phyloP scores from a whole-genome alignment of 2,797 vertebrate species.

The Manis crassicaudata region DNA sequence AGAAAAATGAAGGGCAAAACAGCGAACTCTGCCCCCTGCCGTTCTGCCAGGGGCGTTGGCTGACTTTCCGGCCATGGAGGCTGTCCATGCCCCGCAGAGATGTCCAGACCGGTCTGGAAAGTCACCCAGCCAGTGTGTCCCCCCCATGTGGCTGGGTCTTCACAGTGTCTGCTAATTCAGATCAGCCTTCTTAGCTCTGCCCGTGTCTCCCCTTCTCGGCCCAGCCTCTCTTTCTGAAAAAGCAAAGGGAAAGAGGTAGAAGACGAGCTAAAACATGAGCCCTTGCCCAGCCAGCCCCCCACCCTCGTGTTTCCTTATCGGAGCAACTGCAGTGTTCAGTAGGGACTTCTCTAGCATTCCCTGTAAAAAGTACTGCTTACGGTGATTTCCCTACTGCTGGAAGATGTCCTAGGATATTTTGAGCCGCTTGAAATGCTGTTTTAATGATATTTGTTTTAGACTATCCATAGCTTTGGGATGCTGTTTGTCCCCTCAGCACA shows the following conservation, averaged over 20 bases:
- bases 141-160: neutral
- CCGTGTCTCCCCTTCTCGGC: neutral
- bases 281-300: too few relatives aligned
- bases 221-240: neutral
- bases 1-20: neutral
- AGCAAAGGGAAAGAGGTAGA: neutral
- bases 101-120: neutral
- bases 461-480: neutral
- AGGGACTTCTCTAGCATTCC: neutral
- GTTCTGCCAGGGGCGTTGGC: neutral
- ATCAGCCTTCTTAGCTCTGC: neutral
- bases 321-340: neutral
- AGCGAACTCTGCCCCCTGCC: neutral
- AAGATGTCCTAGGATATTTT: slow-evolving; percentile 19
- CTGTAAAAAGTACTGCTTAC: neutral
- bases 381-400: neutral
- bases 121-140: neutral
- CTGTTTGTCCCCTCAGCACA: neutral
- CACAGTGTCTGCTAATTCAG: neutral
- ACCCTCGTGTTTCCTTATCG: neutral
- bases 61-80: neutral
- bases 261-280: too few relatives aligned
- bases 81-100: neutral
- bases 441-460: slow-evolving; percentile 36
- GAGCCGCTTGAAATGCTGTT: slow-evolving; percentile 19